Evolutionary conservation across 2,888 invertebrate genomes (phyloP), one percentile per base, ranked within the genome.

Genomic region (Archaeoteleia sp.): DNA sequence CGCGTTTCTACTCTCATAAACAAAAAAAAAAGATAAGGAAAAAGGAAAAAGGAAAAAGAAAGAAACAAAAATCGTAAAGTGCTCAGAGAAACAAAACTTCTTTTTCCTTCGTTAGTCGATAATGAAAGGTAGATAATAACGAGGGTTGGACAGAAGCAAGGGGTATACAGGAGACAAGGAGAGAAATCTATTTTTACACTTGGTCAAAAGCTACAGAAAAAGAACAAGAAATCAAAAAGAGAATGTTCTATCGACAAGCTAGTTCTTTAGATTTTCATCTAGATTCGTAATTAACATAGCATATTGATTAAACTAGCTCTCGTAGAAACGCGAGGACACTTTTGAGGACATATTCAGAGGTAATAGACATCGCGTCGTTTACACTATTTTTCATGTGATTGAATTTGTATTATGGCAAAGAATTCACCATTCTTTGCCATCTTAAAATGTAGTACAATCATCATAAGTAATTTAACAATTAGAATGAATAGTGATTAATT

Each of bases 121-220:
- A 55, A 51, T 53, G 29, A 67, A 68, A 57, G 39, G 57, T 34
- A 49, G 32, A 54, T 40, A 39, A 69, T 53, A 43, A 53, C 32
- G 42, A 57, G 57, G 62, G 51, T 43, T 42, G 46, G 43, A 61
- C 40, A 43, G 29, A 61, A 55, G 63, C 43, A 51, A 70, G 62
- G 63, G 54, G 34, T 51, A n/a, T 40, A 71, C 54, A 66, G 42
- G 66, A 68, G 67, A 55, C 67, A 74, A 71, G 70, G 71, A 71
- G 70, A 74, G 60, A 78, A 74, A 74, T 78, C 75, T 80, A 80
- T 80, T 80, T 80, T 80, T 80, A 75, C 80, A 80, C 78, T 76
- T 76, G 74, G 69, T 77, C 75, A 71, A 74, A 69, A 71, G 69
- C 5, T 4, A 20, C 20, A 20, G 20, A 20, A 63, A 39, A 60